Percentiles rank a stretch among this genome's conserved stretches.
Conservation (phyloP, 1,140 invertebrate species). For the Camponotus pennsylvanicus region DNA sequence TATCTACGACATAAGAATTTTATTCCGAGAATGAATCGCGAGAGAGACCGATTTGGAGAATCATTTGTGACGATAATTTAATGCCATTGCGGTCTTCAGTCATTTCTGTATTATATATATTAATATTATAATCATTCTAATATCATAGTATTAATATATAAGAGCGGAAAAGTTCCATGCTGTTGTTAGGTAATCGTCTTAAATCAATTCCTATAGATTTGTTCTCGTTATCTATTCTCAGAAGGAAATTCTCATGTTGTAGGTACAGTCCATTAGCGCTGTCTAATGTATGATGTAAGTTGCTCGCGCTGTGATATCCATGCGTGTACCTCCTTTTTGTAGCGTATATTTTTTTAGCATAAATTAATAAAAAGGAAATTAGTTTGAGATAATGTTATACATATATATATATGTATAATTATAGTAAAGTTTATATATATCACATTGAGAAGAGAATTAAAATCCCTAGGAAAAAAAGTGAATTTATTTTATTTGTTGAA, state of each 20-base stretch:
- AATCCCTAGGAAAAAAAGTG: neutral
- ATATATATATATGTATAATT: neutral
- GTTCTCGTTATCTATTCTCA: too few relatives aligned
- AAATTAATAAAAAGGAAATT: conserved; percentile 29
- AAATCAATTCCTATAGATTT: too few relatives aligned
- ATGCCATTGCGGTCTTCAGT: conserved; percentile 24
- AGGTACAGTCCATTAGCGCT: neutral
- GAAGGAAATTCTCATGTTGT: too few relatives aligned
- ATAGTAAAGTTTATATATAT: neutral
- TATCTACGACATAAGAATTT: conserved; percentile 40
- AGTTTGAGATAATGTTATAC: neutral
- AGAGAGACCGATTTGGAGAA: conserved; percentile 10
- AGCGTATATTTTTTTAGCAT: neutral
- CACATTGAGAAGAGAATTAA: neutral
- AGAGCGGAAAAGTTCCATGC: too few relatives aligned
- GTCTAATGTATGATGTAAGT: conserved; percentile 25
- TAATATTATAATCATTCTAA: conserved; percentile 28
- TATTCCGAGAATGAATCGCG: conserved; percentile 18
- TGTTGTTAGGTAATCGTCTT: too few relatives aligned
- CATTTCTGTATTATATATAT: conserved; percentile 42
- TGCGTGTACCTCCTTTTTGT: neutral
- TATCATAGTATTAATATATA: too few relatives aligned
- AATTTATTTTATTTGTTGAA: neutral
- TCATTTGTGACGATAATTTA: neutral
- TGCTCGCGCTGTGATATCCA: neutral